Evolutionary conservation across 2,888 invertebrate species (phyloP).

Genomic region (Drosophila imparisetae): DNA sequence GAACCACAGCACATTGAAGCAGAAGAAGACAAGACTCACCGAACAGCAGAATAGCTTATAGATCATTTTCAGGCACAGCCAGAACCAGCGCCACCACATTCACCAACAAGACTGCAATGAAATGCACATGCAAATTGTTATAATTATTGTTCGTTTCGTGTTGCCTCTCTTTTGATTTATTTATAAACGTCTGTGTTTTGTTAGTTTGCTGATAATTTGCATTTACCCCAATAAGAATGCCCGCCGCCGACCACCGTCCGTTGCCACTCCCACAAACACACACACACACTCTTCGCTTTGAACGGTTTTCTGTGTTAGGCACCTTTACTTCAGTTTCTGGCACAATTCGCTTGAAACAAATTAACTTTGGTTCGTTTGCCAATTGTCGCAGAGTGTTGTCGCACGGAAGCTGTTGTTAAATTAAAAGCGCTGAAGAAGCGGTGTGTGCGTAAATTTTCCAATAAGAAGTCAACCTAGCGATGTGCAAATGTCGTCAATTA

Average conservation of each 20-base stretch:
- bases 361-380: background rate
- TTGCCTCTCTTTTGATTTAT: constrained; percentile 40
- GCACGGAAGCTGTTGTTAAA: constrained; percentile 32
- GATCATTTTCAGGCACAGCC: constrained; percentile 83
- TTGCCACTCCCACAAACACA: constrained; percentile 34
- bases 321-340: background rate
- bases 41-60: constrained; percentile 83
- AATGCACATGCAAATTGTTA: constrained; percentile 24
- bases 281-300: constrained; percentile 22
- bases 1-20: constrained; percentile 84
- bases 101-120: constrained; percentile 54
- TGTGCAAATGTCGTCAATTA: constrained; percentile 8
- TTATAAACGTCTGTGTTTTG: constrained; percentile 52
- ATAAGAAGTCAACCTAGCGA: constrained; percentile 45
- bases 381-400: background rate
- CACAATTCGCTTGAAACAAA: constrained; percentile 7
- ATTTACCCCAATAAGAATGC: constrained; percentile 64
- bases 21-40: constrained; percentile 80
- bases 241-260: constrained; percentile 51
- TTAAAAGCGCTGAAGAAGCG: constrained; percentile 32
- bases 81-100: constrained; percentile 82
- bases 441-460: constrained; percentile 50
- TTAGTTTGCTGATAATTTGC: constrained; percentile 38
- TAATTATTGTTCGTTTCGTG: constrained; percentile 2
- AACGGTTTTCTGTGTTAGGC: background rate